Base-by-base conservation (phyloP, 2,888 invertebrate genomes). In the Miltochrista miniata region DNA sequence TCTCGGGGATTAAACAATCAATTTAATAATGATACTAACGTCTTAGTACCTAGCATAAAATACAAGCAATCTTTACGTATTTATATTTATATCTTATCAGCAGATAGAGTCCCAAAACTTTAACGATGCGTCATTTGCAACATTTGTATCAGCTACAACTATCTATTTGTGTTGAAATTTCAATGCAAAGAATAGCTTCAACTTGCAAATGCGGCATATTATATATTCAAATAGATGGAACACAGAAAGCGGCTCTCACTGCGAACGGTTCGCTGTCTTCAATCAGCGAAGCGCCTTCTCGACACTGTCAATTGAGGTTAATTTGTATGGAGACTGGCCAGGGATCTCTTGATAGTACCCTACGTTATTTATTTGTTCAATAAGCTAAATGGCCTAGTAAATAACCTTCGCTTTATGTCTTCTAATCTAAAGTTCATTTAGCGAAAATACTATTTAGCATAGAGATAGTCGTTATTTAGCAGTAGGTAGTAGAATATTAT, bases 281-380 rank as follows among this genome's bases (percentile, higher is more conserved):
- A 91, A 90, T 90, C 87, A 90, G 83, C 85, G 82, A 85, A 88
- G 87, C 87, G 88, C 89, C 89, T 89, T 74, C 85, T 84, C 83
- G 82, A 75, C 78, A 76, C 83, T 76, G 79, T 90, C 91, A 91
- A 91, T 91, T 91, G 91, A 88, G 90, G 90, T 91, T 90, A 91
- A 91, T 90, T 91, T 79, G 73, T 85, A 85, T 79, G 83, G 83
- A 90, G 89, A 84, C 87, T 82, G 84, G 77, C 81, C 83, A 87
- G 83, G 84, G 86, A 89, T 85, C 85, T 80, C 84, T 83, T 85
- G 73, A 70, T 78, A 75, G 57, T 67, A 85, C 86, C 87, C 85
- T 83, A 80, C 83, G 81, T 85, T 85, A 87, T 88, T 83, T 86
- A 85, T 85, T 82, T 81, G 84, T 85, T 83, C 86, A 88, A 89